Conservation (phyloP, 2,113 vertebrate genomes). For the Prionailurus bengalensis region DNA sequence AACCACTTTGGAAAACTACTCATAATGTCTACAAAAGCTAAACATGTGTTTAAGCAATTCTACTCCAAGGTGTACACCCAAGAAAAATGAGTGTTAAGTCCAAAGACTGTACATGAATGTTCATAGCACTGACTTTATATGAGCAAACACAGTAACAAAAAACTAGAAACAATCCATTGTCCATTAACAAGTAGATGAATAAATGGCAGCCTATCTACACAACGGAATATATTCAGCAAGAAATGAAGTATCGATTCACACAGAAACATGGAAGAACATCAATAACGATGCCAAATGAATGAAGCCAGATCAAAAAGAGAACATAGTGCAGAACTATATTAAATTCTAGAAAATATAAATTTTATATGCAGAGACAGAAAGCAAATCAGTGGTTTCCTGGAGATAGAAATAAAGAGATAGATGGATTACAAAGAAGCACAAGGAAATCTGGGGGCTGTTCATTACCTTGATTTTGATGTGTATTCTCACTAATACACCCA, state of each 20-base stretch:
- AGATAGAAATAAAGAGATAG: neutral
- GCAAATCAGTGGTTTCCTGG: neutral
- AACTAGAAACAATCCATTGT: neutral
- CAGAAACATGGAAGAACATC: neutral
- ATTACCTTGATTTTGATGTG: neutral
- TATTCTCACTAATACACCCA: neutral
- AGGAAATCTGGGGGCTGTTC: neutral
- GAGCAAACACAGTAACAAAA: neutral
- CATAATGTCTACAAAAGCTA: neutral
- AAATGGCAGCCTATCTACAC: neutral
- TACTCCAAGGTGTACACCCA: neutral
- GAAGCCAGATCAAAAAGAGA: neutral
- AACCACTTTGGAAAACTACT: conserved; percentile 6
- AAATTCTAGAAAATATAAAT: neutral
- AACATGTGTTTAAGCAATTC: neutral
- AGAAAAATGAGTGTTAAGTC: neutral
- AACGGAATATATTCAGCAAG: neutral
- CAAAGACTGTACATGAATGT: neutral
- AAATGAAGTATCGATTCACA: neutral
- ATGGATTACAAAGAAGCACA: neutral
- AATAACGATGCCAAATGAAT: neutral
- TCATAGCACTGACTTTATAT: neutral
- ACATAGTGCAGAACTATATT: neutral
- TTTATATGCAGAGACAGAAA: neutral
- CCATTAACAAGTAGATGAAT: neutral